These are phyloP conservation scores for Eurystomus glaucurus DNA, from an alignment of 2,797 vertebrate genomes.

Conservation along the genomic window DNA sequence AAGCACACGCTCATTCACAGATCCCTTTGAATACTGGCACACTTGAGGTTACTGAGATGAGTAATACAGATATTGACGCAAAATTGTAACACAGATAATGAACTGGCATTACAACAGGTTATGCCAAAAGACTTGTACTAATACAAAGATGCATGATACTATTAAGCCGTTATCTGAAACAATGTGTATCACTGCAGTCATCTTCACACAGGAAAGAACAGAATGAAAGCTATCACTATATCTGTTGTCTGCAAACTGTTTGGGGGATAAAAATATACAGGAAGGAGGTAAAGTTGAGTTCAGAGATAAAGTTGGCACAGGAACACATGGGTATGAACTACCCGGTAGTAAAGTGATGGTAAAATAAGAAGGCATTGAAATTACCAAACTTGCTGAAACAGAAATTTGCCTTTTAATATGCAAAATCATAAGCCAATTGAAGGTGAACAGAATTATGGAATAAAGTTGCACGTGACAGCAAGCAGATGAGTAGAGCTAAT, in stretches of 20 bases:
- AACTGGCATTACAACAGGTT: background rate
- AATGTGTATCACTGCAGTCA: background rate
- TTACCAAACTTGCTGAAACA: background rate
- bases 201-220: background rate
- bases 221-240: background rate
- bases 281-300: background rate
- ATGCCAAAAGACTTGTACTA: background rate
- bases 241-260: background rate
- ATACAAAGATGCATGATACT: background rate
- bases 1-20: fast-evolving
- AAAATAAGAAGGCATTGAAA: background rate
- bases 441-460: background rate
- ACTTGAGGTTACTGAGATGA: background rate
- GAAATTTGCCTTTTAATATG: background rate
- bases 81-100: background rate
- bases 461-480: background rate
- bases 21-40: background rate
- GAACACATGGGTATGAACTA: background rate
- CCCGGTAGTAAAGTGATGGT: background rate
- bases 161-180: background rate
- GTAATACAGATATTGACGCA: background rate
- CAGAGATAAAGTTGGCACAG: background rate
- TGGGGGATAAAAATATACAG: background rate
- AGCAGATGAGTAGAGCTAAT: background rate
- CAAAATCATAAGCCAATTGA: background rate